These are phyloP conservation scores for Pentamera pediparva DNA, from an alignment of 53 echinoderm and acorn worm species.

Conservation along the genomic window DNA sequence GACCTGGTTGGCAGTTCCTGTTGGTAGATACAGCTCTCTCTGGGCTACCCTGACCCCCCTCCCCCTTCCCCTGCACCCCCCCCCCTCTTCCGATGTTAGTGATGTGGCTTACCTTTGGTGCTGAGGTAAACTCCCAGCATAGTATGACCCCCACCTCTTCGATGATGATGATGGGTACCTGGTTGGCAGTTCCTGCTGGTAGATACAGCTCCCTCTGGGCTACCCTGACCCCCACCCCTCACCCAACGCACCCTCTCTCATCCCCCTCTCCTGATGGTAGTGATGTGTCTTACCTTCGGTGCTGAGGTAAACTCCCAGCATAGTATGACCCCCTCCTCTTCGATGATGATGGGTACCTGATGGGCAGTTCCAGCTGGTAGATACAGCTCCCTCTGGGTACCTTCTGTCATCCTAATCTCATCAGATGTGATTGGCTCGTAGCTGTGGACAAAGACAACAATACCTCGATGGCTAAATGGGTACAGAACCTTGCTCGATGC, in stretches of 20 bases:
- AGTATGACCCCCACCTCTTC: constrained; percentile 73
- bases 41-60: no score
- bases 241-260: no score
- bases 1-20: no score
- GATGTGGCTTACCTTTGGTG: constrained; percentile 65
- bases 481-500: no score
- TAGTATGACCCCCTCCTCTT: constrained; percentile 70
- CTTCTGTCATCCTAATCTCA: constrained; percentile 48
- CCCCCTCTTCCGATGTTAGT: background rate
- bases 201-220: no score
- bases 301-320: constrained; percentile 93
- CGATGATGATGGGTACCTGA: constrained; percentile 61
- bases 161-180: no score
- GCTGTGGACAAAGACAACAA: no score
- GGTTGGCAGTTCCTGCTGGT: no score
- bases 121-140: constrained; percentile 90
- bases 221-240: no score
- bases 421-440: background rate
- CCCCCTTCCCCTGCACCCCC: no score
- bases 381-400: constrained; percentile 47
- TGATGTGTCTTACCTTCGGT: constrained; percentile 60
- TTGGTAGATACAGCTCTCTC: no score
- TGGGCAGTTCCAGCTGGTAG: constrained; percentile 63
- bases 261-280: background rate
- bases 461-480: no score